Base-by-base conservation (phyloP, 2,797 vertebrate species). In the Lithobates sylvaticus region DNA sequence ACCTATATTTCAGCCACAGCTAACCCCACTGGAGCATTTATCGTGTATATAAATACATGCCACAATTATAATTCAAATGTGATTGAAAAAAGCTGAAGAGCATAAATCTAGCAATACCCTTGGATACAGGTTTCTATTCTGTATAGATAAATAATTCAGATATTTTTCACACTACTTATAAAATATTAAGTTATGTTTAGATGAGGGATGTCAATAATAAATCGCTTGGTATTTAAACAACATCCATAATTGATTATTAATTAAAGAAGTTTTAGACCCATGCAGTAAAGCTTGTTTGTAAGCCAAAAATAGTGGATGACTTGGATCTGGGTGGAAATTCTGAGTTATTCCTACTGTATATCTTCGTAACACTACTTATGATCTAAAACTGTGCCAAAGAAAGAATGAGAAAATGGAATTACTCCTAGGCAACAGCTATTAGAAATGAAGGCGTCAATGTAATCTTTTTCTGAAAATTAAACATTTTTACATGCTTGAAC, bases 191-290 rank as follows among this genome's bases (percentile, higher is more conserved):
- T 44, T 70, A 29, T 70, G 39, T 69, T n/a, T 67, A 69, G 34
- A 61, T 61, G 61, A 80, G 27, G 67, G 69, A 79, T 68, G 65
- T 80, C 78, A 80, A 23, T 69, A 79, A 29, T 80, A 68, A 70
- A 80, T 70, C 10, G 39, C 36, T 80, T 80, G 76, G 50, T 69
- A 50, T 80, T 69, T 80, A 80, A 70, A 80, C 42, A 50, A 54
- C 78, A 80, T 80, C 16, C 36, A 80, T 80, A 70, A 80, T 80
- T 80, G 78, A 80, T 80, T 32, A 54, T 80, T 50, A 80, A 80
- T 69, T 80, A 70, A 29, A n/a, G 29, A 44, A 70, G 21, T n/a
- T 42, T 29, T 34, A 29, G 26, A 13, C 23, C 65, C 47, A 7
- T 50, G 36, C 44, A 54, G 47, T 29, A n/a, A 68, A 79, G 29